These are phyloP conservation scores for Trichoplusia ni DNA, from an alignment of 1,140 invertebrate genomes.

Conservation along the genomic window DNA sequence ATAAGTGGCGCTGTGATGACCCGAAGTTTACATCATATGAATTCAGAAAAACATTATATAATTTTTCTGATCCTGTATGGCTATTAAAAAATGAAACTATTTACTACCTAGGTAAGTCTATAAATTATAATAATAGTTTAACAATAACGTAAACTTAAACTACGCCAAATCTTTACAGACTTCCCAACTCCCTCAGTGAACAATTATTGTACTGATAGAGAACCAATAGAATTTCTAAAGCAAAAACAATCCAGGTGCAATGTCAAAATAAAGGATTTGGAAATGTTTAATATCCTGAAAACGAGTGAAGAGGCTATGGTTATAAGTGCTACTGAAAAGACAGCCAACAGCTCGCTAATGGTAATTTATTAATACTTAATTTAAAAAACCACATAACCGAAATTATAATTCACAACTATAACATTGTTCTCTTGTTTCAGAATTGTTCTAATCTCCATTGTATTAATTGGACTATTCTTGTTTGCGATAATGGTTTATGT, in stretches of 20 bases:
- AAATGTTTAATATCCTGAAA: conserved; percentile 63
- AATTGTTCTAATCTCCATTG: conserved; percentile 64
- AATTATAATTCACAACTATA: not conserved
- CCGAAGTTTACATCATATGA: conserved; percentile 17
- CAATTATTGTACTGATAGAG: conserved; percentile 63
- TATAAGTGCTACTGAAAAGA: conserved; percentile 48
- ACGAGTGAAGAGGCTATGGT: conserved; percentile 43
- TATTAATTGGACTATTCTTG: conserved; percentile 57
- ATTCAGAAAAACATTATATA: conserved; percentile 51
- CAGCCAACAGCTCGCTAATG: conserved; percentile 48
- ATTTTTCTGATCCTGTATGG: conserved; percentile 56
- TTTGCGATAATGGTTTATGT: conserved; percentile 51
- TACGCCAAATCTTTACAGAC: conserved; percentile 45
- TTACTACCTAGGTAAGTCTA: conserved; percentile 51
- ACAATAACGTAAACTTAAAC: too few species aligned
- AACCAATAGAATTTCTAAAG: conserved; percentile 58
- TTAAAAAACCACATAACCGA: not conserved
- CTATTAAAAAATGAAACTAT: conserved; percentile 51
- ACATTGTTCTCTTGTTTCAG: conserved; percentile 44
- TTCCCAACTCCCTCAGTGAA: conserved; percentile 55
- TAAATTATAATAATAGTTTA: too few species aligned
- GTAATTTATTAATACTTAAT: conserved; percentile 36
- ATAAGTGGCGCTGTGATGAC: conserved; percentile 49
- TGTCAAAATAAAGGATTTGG: conserved; percentile 61
- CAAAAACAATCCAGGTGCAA: conserved; percentile 64